These are phyloP conservation scores for Actinemys pallida DNA, from an alignment of 2,113 vertebrate species.

Conservation along the genomic window DNA sequence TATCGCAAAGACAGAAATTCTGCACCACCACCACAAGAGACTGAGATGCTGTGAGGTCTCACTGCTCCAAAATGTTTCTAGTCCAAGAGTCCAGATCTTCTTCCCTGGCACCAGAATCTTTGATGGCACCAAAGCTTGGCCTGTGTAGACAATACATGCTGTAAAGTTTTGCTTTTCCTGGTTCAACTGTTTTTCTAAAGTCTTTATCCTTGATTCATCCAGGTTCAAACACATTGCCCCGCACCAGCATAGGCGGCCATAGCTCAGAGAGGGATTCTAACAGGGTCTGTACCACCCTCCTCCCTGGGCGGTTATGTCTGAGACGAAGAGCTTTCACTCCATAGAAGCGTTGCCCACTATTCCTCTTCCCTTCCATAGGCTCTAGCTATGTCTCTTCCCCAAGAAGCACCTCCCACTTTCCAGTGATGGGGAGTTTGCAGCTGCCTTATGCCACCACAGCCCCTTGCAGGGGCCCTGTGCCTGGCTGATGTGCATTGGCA, in stretches of 20 bases:
- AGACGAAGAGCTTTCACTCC: neutral
- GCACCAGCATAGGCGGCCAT: neutral
- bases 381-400: neutral
- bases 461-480: neutral
- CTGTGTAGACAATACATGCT: rapidly evolving
- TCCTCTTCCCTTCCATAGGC: rapidly evolving
- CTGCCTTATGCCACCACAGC: neutral
- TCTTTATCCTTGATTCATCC: neutral
- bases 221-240: neutral
- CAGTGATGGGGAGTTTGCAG: neutral
- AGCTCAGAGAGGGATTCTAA: neutral
- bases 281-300: neutral
- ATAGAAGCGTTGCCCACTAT: neutral
- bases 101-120: neutral
- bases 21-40: neutral
- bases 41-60: neutral
- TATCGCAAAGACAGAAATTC: neutral
- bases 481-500: neutral
- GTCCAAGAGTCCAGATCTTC: neutral
- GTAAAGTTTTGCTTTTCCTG: neutral
- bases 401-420: neutral
- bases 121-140: neutral
- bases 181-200: neutral
- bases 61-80: neutral
- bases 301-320: neutral